These are phyloP conservation scores for Drosophila hamatofila DNA, from an alignment of 2,888 invertebrate genomes.

Conservation along the genomic window DNA sequence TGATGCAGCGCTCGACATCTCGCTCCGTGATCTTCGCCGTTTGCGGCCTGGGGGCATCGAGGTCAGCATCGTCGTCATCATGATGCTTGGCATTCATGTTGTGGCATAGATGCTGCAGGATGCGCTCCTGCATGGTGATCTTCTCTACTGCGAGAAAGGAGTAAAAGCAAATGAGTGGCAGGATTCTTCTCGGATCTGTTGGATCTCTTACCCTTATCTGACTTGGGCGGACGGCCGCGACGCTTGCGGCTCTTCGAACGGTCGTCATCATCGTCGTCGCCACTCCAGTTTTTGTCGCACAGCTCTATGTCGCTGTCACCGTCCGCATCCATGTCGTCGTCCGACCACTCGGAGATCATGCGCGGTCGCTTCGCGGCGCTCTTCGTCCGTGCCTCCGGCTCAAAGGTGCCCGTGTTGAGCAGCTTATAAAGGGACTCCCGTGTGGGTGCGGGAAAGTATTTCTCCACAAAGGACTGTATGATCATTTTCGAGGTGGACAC, in stretches of 20 bases:
- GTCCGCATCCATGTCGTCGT: slow-evolving; percentile 75
- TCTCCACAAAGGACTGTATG: slow-evolving; percentile 97
- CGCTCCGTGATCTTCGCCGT: slow-evolving; percentile 36
- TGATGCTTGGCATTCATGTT: slow-evolving; percentile 86
- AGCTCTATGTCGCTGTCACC: slow-evolving; percentile 79
- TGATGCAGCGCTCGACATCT: slow-evolving; percentile 95
- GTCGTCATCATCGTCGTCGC: slow-evolving; percentile 46
- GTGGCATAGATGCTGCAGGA: slow-evolving; percentile 47
- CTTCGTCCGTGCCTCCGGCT: slow-evolving; percentile 40
- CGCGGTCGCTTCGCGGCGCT: slow-evolving; percentile 40
- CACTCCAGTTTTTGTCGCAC: slow-evolving; percentile 28
- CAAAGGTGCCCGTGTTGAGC: slow-evolving; percentile 83
- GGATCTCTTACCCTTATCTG: slow-evolving; percentile 51
- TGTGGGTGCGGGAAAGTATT: slow-evolving; percentile 99
- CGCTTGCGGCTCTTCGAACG: slow-evolving; percentile 47
- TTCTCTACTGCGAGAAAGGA: slow-evolving; percentile 51
- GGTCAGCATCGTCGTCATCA: slow-evolving; percentile 87
- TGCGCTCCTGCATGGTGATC: slow-evolving; percentile 67
- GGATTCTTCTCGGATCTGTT: background rate
- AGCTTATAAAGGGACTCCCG: slow-evolving; percentile 91
- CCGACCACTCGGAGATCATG: slow-evolving; percentile 44
- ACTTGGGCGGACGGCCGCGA: slow-evolving; percentile 76
- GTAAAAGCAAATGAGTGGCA: background rate
- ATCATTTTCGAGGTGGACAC: slow-evolving; percentile 97
- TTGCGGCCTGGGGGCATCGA: slow-evolving; percentile 85